phyloP scores from a whole-genome alignment of 2,113 vertebrate species.

The Zosterops pallidus region DNA sequence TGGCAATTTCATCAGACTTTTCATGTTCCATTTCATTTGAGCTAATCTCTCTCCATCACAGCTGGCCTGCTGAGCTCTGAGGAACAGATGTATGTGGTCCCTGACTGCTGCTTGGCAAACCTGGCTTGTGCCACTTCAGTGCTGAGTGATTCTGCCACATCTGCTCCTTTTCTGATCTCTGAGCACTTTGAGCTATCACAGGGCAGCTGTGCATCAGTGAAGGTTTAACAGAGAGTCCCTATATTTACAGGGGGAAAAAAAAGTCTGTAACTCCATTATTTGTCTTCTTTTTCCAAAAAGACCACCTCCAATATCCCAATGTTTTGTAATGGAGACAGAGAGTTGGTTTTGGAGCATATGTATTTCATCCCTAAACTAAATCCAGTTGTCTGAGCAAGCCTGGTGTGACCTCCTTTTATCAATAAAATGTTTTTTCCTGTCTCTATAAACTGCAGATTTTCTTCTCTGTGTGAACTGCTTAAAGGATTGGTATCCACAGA shows the following conservation, averaged over 20 bases:
- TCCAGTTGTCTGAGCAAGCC: neutral
- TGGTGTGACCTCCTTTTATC: neutral
- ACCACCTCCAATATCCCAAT: neutral
- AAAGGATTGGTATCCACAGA: neutral
- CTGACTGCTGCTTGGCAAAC: neutral
- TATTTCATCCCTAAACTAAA: neutral
- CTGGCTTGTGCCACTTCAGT: neutral
- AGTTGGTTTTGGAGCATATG: neutral
- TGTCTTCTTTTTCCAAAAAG: neutral
- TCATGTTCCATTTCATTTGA: constrained; percentile 37
- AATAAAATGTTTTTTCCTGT: neutral
- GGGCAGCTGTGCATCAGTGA: neutral
- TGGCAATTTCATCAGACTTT: constrained; percentile 19
- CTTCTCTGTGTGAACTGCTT: neutral
- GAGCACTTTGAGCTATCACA: neutral
- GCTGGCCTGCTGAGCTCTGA: constrained; percentile 27
- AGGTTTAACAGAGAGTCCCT: neutral
- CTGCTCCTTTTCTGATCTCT: neutral
- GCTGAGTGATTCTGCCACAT: neutral
- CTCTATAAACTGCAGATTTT: neutral
- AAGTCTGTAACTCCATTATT: neutral
- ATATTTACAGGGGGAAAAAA: neutral
- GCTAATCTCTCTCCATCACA: neutral
- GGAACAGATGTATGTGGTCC: neutral
- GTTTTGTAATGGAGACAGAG: neutral